Conservation (phyloP, 2,888 invertebrate genomes). For the Lycaena phlaeas region DNA sequence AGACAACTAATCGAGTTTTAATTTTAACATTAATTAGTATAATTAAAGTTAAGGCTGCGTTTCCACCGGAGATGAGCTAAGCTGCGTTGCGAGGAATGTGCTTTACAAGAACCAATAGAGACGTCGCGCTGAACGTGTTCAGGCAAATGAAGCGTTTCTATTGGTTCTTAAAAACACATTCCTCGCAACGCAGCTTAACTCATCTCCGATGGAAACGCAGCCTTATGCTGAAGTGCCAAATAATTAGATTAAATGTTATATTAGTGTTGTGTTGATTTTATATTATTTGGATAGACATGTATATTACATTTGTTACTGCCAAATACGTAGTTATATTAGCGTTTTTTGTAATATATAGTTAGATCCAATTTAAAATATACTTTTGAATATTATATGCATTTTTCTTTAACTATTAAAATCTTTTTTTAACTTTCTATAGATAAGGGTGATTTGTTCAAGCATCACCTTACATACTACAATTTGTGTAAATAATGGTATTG, state of each 20-base stretch:
- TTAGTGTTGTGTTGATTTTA: slow-evolving; percentile 4
- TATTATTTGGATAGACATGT: background rate
- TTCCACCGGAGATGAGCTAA: no score
- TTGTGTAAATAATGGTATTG: no score
- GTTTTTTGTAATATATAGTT: background rate
- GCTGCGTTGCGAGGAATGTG: no score
- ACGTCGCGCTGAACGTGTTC: no score
- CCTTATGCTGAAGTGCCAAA: slow-evolving; percentile 9
- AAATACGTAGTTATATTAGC: background rate
- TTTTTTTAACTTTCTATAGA: no score
- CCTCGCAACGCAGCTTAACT: no score
- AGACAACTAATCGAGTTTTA: background rate
- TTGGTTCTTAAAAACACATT: no score
- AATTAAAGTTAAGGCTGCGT: slow-evolving; percentile 5
- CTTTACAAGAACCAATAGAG: no score
- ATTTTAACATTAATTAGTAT: background rate
- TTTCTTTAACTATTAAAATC: background rate
- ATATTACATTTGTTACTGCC: slow-evolving; percentile 7
- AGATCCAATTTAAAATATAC: background rate
- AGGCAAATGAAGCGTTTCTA: no score
- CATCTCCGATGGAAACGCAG: no score
- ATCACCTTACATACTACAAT: no score
- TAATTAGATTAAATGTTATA: background rate
- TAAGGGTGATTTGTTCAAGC: no score
- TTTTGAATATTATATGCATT: background rate